Percentiles rank a stretch among this genome's conserved stretches.
Conservation (phyloP, 2,113 vertebrate species). For the Xenopus laevis region DNA sequence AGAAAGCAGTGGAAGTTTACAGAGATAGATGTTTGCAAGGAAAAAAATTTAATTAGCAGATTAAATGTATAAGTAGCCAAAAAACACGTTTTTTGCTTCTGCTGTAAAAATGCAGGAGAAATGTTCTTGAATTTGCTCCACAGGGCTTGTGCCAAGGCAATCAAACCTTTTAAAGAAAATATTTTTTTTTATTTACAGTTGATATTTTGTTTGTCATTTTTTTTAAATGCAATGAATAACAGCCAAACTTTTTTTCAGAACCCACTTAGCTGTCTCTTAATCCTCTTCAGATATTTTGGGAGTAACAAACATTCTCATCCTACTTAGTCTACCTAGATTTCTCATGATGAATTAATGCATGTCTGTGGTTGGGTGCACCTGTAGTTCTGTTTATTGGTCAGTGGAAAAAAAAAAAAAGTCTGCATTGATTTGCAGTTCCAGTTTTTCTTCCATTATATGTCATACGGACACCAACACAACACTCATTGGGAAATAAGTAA, state of each 20-base stretch:
- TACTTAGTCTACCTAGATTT: slow-evolving; percentile 82
- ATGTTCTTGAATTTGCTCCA: slow-evolving; percentile 61
- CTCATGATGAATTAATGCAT: slow-evolving; percentile 97
- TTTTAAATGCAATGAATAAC: slow-evolving; percentile 75
- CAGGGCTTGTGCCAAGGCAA: slow-evolving; percentile 71
- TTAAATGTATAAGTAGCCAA: slow-evolving; percentile 49
- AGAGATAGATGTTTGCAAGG: slow-evolving; percentile 65
- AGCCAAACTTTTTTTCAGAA: slow-evolving; percentile 71
- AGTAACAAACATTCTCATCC: slow-evolving; percentile 77
- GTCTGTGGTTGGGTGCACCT: slow-evolving; percentile 97
- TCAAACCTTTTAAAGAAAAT: slow-evolving; percentile 71
- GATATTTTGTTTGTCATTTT: slow-evolving; percentile 63
- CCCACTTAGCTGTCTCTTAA: slow-evolving; percentile 69
- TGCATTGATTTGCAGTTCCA: slow-evolving; percentile 86
- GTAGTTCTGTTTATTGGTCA: slow-evolving; percentile 98
- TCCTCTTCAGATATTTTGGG: slow-evolving; percentile 78
- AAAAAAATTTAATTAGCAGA: slow-evolving; percentile 65
- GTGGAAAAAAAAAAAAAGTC: slow-evolving; percentile 81
- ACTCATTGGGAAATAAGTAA: slow-evolving; percentile 76
- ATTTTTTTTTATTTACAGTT: slow-evolving; percentile 68
- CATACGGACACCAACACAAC: slow-evolving; percentile 77
- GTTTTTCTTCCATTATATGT: slow-evolving; percentile 90
- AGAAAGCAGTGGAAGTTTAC: slow-evolving; percentile 61
- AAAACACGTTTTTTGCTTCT: slow-evolving; percentile 45
- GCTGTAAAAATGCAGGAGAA: slow-evolving; percentile 57